Percentiles rank a stretch among this genome's conserved stretches.
Conservation (phyloP, 2,888 invertebrate genomes). For the Thecocarcelia acutangulata region DNA sequence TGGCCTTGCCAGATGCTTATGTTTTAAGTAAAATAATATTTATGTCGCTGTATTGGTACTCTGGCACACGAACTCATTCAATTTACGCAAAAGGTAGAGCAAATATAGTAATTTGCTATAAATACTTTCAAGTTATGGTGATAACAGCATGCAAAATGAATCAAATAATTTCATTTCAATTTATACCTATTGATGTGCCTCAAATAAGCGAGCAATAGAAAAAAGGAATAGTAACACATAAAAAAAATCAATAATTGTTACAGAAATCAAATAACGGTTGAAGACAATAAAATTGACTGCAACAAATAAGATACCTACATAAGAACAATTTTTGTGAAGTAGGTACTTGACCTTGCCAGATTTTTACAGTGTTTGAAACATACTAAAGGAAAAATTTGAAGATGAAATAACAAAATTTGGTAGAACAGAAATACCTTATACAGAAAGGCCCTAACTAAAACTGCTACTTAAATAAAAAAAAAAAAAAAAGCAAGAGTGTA, state of each 20-base stretch:
- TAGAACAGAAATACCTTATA: no score
- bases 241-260: constrained; percentile 19
- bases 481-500: no score
- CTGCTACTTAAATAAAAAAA: no score
- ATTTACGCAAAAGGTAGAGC: constrained; percentile 19
- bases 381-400: background rate
- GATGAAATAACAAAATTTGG: no score
- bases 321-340: background rate
- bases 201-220: background rate
- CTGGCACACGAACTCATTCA: background rate
- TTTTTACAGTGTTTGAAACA: background rate
- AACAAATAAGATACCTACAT: no score
- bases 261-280: background rate
- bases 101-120: constrained; percentile 52
- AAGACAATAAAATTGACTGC: no score
- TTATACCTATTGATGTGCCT: constrained; percentile 36
- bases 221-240: background rate
- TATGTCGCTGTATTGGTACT: constrained; percentile 3
- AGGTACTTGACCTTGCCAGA: constrained; percentile 19
- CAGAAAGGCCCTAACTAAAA: no score
- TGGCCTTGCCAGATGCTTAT: constrained; percentile 50
- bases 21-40: constrained; percentile 5
- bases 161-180: constrained; percentile 28
- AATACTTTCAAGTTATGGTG: constrained; percentile 25
- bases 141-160: constrained; percentile 21